These are phyloP conservation scores for Tricholaema leucomelas DNA, from an alignment of 2,113 vertebrate genomes.

Conservation along the genomic window DNA sequence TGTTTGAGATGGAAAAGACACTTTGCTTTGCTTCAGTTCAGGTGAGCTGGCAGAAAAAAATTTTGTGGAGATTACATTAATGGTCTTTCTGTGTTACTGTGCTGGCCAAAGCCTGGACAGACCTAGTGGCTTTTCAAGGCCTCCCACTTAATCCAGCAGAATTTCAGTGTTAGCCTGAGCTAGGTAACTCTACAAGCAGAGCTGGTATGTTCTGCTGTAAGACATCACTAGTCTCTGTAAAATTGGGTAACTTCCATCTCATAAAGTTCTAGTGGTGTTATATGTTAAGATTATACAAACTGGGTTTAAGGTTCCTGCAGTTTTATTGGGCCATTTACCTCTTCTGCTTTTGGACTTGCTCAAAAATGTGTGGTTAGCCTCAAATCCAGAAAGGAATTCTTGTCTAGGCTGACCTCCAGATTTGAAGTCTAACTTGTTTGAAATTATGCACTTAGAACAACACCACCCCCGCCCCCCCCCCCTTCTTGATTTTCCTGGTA, in stretches of 20 bases:
- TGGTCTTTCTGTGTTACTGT: background rate
- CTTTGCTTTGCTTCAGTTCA: background rate
- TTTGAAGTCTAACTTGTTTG: background rate
- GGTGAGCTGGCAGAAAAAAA: background rate
- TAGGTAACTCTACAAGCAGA: background rate
- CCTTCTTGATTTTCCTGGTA: background rate
- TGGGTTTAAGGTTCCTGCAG: background rate
- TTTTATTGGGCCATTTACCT: background rate
- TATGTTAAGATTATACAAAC: background rate
- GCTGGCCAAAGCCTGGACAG: background rate
- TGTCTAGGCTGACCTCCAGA: background rate
- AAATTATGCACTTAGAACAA: background rate
- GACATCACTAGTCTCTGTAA: rapidly evolving
- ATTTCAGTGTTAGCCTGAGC: background rate
- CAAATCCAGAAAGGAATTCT: background rate
- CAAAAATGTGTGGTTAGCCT: background rate
- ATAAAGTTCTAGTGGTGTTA: rapidly evolving
- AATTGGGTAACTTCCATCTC: rapidly evolving
- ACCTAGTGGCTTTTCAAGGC: background rate
- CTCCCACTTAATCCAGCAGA: background rate
- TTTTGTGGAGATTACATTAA: background rate
- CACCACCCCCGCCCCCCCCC: background rate
- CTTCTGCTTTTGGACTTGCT: background rate
- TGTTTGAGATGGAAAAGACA: background rate
- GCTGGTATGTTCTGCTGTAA: background rate